A percentile compares a stretch with the other conserved stretches of the same genome.
phyloP scores from a whole-genome alignment of 2,888 invertebrate genomes.

The Cephus spinipes region DNA sequence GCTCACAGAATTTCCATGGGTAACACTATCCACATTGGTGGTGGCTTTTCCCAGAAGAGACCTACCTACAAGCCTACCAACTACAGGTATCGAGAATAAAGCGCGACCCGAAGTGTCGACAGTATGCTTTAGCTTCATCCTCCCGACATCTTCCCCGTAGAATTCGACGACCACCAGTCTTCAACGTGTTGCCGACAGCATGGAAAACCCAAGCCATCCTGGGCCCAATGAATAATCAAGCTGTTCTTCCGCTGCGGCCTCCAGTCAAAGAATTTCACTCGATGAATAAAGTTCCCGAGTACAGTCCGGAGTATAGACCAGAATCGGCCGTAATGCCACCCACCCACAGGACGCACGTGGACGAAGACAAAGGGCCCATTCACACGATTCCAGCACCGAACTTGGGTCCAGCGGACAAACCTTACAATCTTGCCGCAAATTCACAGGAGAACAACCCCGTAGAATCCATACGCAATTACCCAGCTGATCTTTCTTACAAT shows the following conservation, averaged over 20 bases:
- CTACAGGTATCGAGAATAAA: conserved; percentile 43
- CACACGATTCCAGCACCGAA: conserved; percentile 90
- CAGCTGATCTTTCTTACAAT: conserved; percentile 32
- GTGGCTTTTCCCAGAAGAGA: conserved; percentile 49
- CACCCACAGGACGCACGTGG: conserved; percentile 49
- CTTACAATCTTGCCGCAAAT: conserved; percentile 65
- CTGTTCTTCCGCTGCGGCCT: conserved; percentile 49
- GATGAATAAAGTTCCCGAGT: conserved; percentile 50
- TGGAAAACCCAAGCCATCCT: conserved; percentile 45
- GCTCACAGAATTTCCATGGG: conserved; percentile 54
- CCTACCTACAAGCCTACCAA: conserved; percentile 48
- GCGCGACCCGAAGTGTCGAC: too few relatives aligned
- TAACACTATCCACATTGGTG: conserved; percentile 51
- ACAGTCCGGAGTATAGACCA: conserved; percentile 47
- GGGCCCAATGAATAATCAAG: conserved; percentile 41
- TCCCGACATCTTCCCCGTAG: conserved; percentile 23
- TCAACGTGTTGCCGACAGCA: conserved; percentile 40
- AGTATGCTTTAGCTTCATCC: too few relatives aligned
- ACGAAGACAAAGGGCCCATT: conserved; percentile 77
- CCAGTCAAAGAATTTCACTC: conserved; percentile 56
- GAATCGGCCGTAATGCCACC: conserved; percentile 44
- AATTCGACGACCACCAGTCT: conserved; percentile 51
- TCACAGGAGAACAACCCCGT: conserved; percentile 31
- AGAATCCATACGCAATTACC: conserved; percentile 29
- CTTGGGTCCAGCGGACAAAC: conserved; percentile 77